Conservation (phyloP, 2,797 vertebrate genomes). For the Parauchenoglanis ngamensis region DNA sequence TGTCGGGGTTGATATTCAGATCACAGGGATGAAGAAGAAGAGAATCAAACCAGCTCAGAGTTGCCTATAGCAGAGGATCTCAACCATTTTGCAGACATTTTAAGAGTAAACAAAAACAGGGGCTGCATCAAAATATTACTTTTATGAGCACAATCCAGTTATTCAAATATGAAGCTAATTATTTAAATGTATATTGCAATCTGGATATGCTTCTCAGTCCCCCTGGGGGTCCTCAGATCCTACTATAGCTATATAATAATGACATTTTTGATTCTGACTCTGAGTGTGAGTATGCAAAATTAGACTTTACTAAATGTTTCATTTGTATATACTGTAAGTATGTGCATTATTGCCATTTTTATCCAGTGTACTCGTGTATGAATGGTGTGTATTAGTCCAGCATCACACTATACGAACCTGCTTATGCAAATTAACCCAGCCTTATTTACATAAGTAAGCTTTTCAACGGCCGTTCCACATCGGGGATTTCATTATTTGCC, state of each 20-base stretch:
- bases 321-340: constrained; percentile 34
- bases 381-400: neutral
- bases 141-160: neutral
- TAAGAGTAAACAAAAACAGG: neutral
- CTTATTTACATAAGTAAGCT: constrained; percentile 86
- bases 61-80: constrained; percentile 59
- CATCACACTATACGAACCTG: constrained; percentile 63
- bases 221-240: neutral
- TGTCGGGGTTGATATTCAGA: constrained; percentile 86
- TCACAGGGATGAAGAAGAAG: constrained; percentile 69
- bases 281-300: neutral
- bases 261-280: constrained; percentile 7
- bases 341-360: neutral
- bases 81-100: neutral
- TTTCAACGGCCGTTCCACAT: constrained; percentile 72
- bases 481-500: constrained; percentile 76
- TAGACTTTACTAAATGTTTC: constrained; percentile 23
- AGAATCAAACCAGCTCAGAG: constrained; percentile 63
- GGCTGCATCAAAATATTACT: neutral
- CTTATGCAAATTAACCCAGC: constrained; percentile 81
- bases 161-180: neutral
- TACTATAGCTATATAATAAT: neutral
- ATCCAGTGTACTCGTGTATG: constrained; percentile 43
- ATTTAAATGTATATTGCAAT: neutral
- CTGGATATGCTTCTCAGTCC: neutral